Evolutionary conservation across 2,113 vertebrate genomes (phyloP).

Genomic region (Mobula hypostoma): DNA sequence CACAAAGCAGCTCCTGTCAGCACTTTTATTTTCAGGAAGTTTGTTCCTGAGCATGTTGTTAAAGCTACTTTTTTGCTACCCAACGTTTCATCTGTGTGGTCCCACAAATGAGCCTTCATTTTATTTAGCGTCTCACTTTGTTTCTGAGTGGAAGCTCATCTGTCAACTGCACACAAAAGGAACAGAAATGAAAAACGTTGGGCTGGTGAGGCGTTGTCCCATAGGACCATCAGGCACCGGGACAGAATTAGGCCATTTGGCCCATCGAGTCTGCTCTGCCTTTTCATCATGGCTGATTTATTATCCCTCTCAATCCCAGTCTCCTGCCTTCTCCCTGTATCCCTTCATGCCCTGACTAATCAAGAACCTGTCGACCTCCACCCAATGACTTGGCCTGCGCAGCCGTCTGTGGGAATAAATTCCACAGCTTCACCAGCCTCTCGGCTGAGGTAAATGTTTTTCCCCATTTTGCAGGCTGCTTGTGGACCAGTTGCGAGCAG

Average conservation of each 20-base stretch:
- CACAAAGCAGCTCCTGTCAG: not conserved
- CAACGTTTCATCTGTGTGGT: not conserved
- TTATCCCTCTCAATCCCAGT: no score
- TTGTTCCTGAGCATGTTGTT: no score
- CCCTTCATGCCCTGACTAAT: no score
- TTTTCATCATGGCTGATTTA: not conserved
- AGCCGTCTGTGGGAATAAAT: no score
- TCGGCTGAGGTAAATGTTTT: no score
- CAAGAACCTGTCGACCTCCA: no score
- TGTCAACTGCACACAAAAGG: not conserved
- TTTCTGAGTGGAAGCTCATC: not conserved
- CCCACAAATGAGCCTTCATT: not conserved
- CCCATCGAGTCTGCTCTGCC: not conserved
- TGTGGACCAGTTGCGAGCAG: slow-evolving; percentile 55
- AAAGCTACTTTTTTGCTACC: not conserved
- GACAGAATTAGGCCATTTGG: no score
- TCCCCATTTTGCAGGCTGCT: slow-evolving; percentile 53
- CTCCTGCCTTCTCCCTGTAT: no score
- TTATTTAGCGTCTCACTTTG: not conserved
- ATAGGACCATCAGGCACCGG: no score
- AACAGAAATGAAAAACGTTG: not conserved
- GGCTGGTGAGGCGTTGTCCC: not conserved
- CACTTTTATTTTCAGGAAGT: not conserved
- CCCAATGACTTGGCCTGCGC: no score
- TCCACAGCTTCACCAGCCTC: no score